A percentile compares a stretch with the other conserved stretches of the same genome.
phyloP scores from a whole-genome alignment of 37 sponge, comb jelly and placozoan genomes.

The Bolinopsis microptera region DNA sequence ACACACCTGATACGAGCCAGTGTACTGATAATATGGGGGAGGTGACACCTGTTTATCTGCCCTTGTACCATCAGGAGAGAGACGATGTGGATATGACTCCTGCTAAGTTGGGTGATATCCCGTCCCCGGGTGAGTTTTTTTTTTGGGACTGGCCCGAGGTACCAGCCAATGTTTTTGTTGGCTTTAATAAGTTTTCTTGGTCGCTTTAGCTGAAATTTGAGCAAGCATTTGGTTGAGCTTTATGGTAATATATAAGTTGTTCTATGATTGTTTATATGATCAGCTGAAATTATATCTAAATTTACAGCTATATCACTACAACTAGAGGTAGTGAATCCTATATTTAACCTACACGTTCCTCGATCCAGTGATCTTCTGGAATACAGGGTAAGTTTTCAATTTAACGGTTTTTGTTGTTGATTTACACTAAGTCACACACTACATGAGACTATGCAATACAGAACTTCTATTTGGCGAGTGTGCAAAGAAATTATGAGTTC shows the following conservation, averaged over 20 bases:
- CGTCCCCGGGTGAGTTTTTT: conserved; percentile 9
- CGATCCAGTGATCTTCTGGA: conserved; percentile 11
- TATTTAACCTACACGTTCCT: conserved; percentile 44
- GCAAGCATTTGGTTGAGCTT: too few species aligned
- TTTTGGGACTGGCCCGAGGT: neutral
- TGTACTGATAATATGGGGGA: conserved; percentile 14
- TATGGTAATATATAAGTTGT: too few species aligned
- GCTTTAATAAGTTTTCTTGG: neutral
- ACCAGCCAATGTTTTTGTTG: too few species aligned
- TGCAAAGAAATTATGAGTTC: too few species aligned
- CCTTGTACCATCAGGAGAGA: conserved; percentile 19
- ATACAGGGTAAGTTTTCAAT: neutral
- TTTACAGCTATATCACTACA: neutral
- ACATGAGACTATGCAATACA: too few species aligned
- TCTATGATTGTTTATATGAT: neutral
- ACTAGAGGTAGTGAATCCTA: conserved; percentile 15
- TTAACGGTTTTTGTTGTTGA: too few species aligned
- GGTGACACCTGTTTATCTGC: conserved; percentile 16
- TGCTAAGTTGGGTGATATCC: neutral
- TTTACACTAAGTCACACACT: too few species aligned
- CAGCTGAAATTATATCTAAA: neutral
- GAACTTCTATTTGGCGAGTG: too few species aligned
- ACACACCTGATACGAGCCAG: neutral
- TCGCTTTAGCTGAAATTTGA: too few species aligned
- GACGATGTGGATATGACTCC: conserved; percentile 56